Evolutionary conservation across 2,888 invertebrate species (phyloP), one percentile per base, ranked within the genome.

Genomic region (Criorhina ranunculi): DNA sequence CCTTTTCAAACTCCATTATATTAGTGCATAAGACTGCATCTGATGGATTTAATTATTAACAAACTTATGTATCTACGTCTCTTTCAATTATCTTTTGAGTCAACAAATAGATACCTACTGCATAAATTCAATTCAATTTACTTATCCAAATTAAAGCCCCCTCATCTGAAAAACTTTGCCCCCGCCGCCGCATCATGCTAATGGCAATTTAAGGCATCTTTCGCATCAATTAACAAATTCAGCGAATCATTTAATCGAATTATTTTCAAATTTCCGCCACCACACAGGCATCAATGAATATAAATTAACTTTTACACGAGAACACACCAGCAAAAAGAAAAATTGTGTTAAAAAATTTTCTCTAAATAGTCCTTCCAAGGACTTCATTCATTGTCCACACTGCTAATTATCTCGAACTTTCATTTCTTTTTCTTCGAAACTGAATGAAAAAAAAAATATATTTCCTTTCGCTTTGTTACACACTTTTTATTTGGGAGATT

Each of bases 181-280:
- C 24, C 24, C 24, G 8, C 31, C 53, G 12, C 12, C 12, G 6
- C 6, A 6, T 31, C 2, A 8, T 42, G 8, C 44, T 46, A 40
- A 29, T 53, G 40, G 5, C 51, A 53, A 73, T 53, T 73, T n/a
- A 19, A 55, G 35, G 11, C 49, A 49, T 60, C 60, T 69, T 67
- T 51, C 60, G 60, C 76, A 29, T 59, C 76, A 69, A 67, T 77
- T 60, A 77, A 60, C 60, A 11, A 42, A 60, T 12, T 60, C 77
- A 77, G 51, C 60, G 59, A 69, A 60, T 67, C 51, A 67, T 59
- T 69, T 77, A 77, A 77, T 77, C 67, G 67, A 77, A 77, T 77
- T 67, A 42, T 66, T 66, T 66, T 66, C 46, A 76, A 76, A 76
- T 57, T 66, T 66, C 46, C 49, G 35, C 24, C 51, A 59, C 67